Evolutionary conservation across 2,797 vertebrate species (phyloP), one percentile per base, ranked within the genome.

Genomic region (Cirrhinus mrigala): DNA sequence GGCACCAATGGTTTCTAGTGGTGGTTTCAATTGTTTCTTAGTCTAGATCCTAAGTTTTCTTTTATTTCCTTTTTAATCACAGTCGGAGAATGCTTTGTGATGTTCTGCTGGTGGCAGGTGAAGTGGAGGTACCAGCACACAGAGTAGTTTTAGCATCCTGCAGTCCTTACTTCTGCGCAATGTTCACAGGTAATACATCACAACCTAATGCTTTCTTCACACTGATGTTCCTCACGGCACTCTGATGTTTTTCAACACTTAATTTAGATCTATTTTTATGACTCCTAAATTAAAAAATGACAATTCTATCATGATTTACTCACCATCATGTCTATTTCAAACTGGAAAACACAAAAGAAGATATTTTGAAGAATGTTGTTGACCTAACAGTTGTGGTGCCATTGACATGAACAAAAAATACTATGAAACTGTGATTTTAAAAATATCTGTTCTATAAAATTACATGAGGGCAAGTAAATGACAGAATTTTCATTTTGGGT

Each of bases 111-210:
- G 95, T 99, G 91, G 98, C 97, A 0, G 98, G 97, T 85, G 95
- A 94, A 2, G 93, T 97, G 9, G 96, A 98, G 90, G 96, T 99
- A 87, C 96, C 97, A 83, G 98, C 97, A 33, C 98, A 99, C 92
- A 95, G 96, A 7, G 95, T 99, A 92, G 97, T 99, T 86, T 94
- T 99, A 86, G 96, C 98, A 0, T 96, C 98, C 91, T 98, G 98
- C 91, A 99, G 98, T 92, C 97, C 98, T 48, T 99, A 99, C 91
- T 99, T 99, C 87, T 98, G 96, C 92, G 98, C 98, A 3, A 99
- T 99, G 98, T 99, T 99, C 93, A 99, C 98, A 96, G 98, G 98
- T 99, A 96, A 58, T 62, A 22, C 16, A 20, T 52, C 58, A 33
- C 9, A 48, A 9, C 1, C 44, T 40, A 20, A 64, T 40, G 27